Conservation (phyloP, 1,140 invertebrate genomes). For the Lucilia cuprina region DNA sequence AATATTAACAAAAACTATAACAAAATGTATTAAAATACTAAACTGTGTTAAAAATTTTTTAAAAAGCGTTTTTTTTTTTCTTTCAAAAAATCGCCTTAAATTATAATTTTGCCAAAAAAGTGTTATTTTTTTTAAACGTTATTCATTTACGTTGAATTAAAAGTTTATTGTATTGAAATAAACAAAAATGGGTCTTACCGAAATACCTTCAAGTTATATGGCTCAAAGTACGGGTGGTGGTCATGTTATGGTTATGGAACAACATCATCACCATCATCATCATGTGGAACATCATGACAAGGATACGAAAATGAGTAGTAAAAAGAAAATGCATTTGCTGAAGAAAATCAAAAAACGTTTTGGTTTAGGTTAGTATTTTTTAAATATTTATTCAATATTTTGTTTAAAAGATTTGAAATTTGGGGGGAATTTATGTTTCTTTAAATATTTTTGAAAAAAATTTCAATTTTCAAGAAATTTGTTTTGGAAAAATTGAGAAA, state of each 20-base stretch:
- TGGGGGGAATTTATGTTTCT: too few relatives aligned
- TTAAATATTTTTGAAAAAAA: too few relatives aligned
- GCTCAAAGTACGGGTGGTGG: constrained; percentile 47
- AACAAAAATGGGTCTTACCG: constrained; percentile 54
- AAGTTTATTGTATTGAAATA: neutral
- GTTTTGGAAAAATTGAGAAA: too few relatives aligned
- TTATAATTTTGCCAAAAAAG: neutral
- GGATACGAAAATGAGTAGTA: constrained; percentile 56
- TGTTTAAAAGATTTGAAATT: too few relatives aligned
- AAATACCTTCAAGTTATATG: constrained; percentile 56
- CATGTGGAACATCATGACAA: constrained; percentile 40
- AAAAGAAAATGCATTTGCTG: constrained; percentile 66
- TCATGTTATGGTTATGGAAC: constrained; percentile 43
- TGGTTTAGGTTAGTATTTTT: constrained; percentile 63
- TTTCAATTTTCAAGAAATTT: too few relatives aligned
- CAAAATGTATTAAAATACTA: neutral
- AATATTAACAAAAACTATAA: neutral
- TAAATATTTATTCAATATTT: too few relatives aligned
- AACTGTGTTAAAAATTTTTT: neutral
- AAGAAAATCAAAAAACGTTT: constrained; percentile 66
- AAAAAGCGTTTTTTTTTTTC: neutral
- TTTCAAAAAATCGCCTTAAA: neutral
- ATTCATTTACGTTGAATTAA: neutral
- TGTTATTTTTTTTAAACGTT: neutral
- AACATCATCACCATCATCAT: constrained; percentile 41